A percentile compares a stretch with the other conserved stretches of the same genome.
phyloP scores from a whole-genome alignment of 2,888 invertebrate genomes.

The Scaptomyza reducta region DNA sequence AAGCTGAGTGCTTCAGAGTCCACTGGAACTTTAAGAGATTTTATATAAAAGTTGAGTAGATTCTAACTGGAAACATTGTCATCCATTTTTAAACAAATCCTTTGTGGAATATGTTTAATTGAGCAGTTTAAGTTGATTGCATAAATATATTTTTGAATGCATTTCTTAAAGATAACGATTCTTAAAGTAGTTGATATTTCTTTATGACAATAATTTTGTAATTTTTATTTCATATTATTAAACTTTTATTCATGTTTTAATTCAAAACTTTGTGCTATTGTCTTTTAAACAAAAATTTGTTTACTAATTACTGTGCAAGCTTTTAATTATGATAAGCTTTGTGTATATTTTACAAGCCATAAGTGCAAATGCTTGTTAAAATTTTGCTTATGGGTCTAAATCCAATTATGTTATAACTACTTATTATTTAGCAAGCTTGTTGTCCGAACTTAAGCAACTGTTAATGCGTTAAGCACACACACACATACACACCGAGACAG shows the following conservation, averaged over 20 bases:
- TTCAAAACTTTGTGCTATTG: too few relatives aligned
- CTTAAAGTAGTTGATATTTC: too few relatives aligned
- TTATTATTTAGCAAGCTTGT: constrained; percentile 13
- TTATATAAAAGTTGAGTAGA: neutral
- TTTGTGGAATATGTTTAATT: neutral
- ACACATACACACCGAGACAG: neutral
- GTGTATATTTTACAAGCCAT: too few relatives aligned
- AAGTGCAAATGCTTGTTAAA: neutral
- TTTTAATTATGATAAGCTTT: too few relatives aligned
- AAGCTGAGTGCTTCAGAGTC: neutral
- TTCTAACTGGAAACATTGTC: neutral
- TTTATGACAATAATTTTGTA: too few relatives aligned
- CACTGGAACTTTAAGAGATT: neutral
- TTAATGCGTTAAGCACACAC: constrained; percentile 16
- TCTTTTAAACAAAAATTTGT: too few relatives aligned
- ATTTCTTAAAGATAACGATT: too few relatives aligned
- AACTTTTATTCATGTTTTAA: too few relatives aligned
- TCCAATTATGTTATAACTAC: constrained; percentile 13
- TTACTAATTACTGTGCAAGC: too few relatives aligned
- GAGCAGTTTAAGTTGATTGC: too few relatives aligned
- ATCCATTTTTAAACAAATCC: neutral
- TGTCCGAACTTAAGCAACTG: constrained; percentile 23
- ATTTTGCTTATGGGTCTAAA: constrained; percentile 1
- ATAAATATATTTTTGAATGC: too few relatives aligned
- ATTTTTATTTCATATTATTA: neutral